These are phyloP conservation scores for Eupeodes latifasciatus DNA, from an alignment of 2,888 invertebrate genomes.

Conservation along the genomic window DNA sequence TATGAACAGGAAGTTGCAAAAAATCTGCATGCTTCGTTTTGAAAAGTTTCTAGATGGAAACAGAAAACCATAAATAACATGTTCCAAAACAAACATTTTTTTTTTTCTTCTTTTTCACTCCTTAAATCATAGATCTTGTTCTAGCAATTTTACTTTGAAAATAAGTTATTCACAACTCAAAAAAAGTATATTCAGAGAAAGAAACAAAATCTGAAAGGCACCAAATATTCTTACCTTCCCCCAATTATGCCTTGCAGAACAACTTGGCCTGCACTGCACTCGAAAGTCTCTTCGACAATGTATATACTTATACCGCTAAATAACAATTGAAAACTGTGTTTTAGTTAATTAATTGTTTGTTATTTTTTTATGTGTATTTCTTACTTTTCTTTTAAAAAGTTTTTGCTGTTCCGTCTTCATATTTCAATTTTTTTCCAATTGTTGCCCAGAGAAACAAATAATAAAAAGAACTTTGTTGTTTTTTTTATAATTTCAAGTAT, in stretches of 20 bases:
- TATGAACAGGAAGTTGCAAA: too few species aligned
- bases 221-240: too few species aligned
- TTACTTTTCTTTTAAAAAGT: neutral
- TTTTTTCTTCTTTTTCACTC: too few species aligned
- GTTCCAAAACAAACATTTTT: too few species aligned
- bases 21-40: too few species aligned
- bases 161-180: too few species aligned
- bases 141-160: too few species aligned
- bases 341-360: slow-evolving; percentile 6
- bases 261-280: neutral
- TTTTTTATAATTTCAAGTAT: slow-evolving; percentile 15
- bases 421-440: neutral
- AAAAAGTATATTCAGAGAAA: too few species aligned
- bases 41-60: too few species aligned
- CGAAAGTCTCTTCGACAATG: neutral
- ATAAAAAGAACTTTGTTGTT: neutral
- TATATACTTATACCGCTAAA: neutral
- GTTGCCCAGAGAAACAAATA: neutral
- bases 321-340: slow-evolving; percentile 20
- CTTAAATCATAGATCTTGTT: too few species aligned
- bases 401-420: neutral
- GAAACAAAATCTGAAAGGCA: too few species aligned
- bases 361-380: neutral
- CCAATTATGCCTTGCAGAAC: neutral
- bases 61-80: too few species aligned